Base-by-base conservation (phyloP, 2,888 invertebrate species). In the Podabrus alpinus region DNA sequence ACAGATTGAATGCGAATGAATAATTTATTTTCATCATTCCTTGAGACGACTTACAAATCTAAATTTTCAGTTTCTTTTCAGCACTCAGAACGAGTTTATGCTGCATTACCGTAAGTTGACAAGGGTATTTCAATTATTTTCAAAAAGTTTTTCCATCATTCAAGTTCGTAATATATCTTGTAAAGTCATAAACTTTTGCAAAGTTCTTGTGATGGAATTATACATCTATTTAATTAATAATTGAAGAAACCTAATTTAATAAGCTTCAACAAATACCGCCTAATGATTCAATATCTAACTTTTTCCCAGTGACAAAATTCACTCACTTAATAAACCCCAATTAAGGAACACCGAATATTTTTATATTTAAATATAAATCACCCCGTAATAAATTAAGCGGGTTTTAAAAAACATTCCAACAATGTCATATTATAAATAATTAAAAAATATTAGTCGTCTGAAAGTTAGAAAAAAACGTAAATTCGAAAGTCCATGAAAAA, bases 71-170 rank as follows among this genome's bases (percentile, higher is more conserved):
- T 74, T 74, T 69, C 69, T 72, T 72, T 75, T 72, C 72, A 75
- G 61, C 72, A 61, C 66, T 62, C 61, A 72, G 61, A 69, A 72
- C 64, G 72, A 24, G 60, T 21, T 25, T 60, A 72, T 29, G 75
- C 59, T 72, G 75, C 75, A 75, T 75, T 75, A 69, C 70, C 69
- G 24, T 15, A 62, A 70, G 68, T 74, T 74, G 77, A 77, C 77
- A 69, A 77, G 77, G 76, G 74, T 77, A 68, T 77, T 77, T 74
- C 77, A 74, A 74, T 74, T 76, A 76, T 76, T 76, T 70, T 74
- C 71, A 60, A 60, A 74, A 70, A 70, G 69, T 77, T 74, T 72
- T 74, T 77, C 72, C 77, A 72, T 72, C 71, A 72, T 64, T 66
- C 74, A 67, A 74, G 69, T 74, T 74, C 71, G 21, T 66, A 76